Base-by-base conservation (phyloP, 1,140 invertebrate genomes). In the Pseudomyrmex concolor region DNA sequence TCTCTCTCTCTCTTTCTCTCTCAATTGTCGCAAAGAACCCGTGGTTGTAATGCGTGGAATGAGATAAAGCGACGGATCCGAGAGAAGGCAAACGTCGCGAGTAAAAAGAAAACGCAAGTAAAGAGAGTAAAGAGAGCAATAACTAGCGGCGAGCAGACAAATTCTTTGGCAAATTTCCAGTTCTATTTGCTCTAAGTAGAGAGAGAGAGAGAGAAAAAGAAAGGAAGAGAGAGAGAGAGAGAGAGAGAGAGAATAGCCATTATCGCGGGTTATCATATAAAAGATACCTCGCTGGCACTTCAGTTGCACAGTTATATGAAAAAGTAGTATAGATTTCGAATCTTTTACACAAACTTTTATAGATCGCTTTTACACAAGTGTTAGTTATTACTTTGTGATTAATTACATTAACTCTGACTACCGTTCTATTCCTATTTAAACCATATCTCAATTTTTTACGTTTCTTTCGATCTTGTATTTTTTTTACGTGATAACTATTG, bases 31-130 rank as follows among this genome's bases (percentile, higher is more conserved):
- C 73, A 66, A 77, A 64, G 63, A 81, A 62, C 60, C 71, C 72
- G 82, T 15, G 2, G 50, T 54, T 57, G 66, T 45, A 57, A 48
- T 17, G 54, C 67, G 22, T 17, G 43, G 55, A 55, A 66, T 67
- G 62, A 83, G 86, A 91, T 90, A 90, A 91, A 91, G 63, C 86
- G 87, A 68, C 86, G 84, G 88, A 88, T 87, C 84, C 90, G n/a
- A 86, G 45, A 17, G 45, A 17, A 10, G 45, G 51, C 7, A 17
- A 67, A 3, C 22, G 12, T 22, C 59, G 15, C 1, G 55, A 60
- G 55, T 34, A 73, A 54, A 50, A 66, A 76, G 73, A 72, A 84
- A 62, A 64, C 63, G 63, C 48, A 74, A 80, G 48, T 66, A 59
- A 71, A 57, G 59, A 57, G 78, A 80, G 48, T 66, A 59, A 71